These are phyloP conservation scores for Tetragonula carbonaria DNA, from an alignment of 2,888 invertebrate genomes.

Conservation along the genomic window DNA sequence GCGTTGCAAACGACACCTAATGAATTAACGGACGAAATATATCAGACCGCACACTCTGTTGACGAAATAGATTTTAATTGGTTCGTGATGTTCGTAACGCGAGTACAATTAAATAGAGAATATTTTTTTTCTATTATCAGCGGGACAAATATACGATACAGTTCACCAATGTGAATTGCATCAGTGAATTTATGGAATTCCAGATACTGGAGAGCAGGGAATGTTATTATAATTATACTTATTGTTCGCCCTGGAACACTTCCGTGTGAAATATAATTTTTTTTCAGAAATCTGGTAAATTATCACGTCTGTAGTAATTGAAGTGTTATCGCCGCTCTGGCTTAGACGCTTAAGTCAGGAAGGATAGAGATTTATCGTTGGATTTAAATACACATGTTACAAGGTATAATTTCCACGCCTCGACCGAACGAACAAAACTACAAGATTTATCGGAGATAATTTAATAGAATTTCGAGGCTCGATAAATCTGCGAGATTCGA, in stretches of 20 bases:
- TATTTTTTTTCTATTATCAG: background rate
- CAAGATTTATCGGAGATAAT: background rate
- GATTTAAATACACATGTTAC: background rate
- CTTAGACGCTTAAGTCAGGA: background rate
- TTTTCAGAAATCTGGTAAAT: background rate
- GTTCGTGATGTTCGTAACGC: background rate
- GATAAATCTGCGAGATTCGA: background rate
- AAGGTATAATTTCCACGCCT: background rate
- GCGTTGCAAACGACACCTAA: background rate
- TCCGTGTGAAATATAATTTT: background rate
- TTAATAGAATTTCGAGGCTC: background rate
- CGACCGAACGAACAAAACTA: background rate
- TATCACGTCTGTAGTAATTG: background rate
- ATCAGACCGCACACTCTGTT: background rate
- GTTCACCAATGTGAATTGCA: fast-evolving
- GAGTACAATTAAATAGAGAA: background rate
- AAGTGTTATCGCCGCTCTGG: background rate
- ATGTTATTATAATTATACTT: background rate
- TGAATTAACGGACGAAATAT: background rate
- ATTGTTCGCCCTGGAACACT: background rate
- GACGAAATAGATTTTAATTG: too few relatives aligned
- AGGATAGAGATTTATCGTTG: background rate
- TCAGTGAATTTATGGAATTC: background rate
- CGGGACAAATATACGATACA: background rate
- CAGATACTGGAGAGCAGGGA: background rate